These are phyloP conservation scores for Tiaroga cobitis DNA, from an alignment of 2,797 vertebrate species.

Conservation along the genomic window DNA sequence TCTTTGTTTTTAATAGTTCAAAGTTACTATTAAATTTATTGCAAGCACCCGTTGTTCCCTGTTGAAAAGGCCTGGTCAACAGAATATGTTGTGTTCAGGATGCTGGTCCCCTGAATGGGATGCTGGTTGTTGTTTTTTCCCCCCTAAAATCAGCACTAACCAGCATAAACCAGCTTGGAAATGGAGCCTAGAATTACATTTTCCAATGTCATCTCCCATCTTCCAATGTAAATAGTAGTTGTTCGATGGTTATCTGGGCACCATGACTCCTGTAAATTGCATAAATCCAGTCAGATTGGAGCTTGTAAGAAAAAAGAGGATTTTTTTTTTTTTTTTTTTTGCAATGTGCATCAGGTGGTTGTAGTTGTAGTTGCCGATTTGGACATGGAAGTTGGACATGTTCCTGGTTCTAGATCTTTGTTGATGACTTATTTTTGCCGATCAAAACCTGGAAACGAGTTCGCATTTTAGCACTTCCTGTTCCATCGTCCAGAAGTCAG, in stretches of 20 bases:
- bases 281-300: background rate
- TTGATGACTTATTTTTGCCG: background rate
- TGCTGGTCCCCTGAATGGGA: background rate
- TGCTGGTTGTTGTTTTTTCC: background rate
- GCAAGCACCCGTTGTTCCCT: background rate
- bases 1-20: too few species aligned
- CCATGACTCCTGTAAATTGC: background rate
- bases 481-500: too few species aligned
- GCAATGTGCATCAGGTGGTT: background rate
- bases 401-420: background rate
- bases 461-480: too few species aligned
- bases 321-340: background rate
- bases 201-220: background rate
- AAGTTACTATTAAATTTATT: too few species aligned
- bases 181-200: background rate
- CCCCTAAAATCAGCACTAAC: background rate
- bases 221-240: background rate
- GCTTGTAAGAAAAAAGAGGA: background rate
- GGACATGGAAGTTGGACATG: background rate
- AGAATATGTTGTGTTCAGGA: background rate
- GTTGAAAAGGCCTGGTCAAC: background rate
- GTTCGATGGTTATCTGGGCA: background rate
- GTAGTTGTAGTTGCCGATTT: background rate
- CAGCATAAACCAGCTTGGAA: background rate
- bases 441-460: background rate